Percentiles rank a stretch among this genome's conserved stretches.
These are phyloP conservation scores for Thaumetopoea pityocampa DNA, from an alignment of 1,140 invertebrate species.

Conservation along the genomic window DNA sequence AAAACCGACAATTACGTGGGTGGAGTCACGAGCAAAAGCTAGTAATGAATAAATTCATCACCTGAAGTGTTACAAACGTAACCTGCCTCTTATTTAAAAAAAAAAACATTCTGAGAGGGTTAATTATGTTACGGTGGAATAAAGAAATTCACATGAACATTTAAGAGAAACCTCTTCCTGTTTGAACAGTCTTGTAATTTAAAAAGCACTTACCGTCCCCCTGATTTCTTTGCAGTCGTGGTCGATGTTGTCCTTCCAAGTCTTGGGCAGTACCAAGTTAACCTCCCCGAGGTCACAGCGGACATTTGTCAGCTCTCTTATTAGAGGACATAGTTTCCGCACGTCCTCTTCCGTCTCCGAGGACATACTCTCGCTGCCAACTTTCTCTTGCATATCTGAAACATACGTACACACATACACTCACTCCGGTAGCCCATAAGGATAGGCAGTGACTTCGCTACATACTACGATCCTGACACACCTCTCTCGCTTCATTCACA, in stretches of 20 bases:
- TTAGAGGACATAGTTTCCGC: constrained; percentile 36
- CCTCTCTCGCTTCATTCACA: too few species aligned
- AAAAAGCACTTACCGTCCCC: constrained; percentile 35
- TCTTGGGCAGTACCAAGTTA: constrained; percentile 37
- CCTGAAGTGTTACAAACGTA: too few species aligned
- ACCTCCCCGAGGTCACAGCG: constrained; percentile 44
- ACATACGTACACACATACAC: constrained; percentile 3
- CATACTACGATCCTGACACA: background rate
- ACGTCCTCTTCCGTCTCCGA: constrained; percentile 57
- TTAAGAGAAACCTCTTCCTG: background rate
- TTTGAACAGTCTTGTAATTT: background rate
- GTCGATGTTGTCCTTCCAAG: constrained; percentile 60
- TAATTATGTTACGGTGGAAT: too few species aligned
- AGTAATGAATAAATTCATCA: too few species aligned
- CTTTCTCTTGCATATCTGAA: constrained; percentile 45
- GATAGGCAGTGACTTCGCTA: background rate
- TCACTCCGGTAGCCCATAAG: background rate
- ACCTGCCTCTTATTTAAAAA: too few species aligned
- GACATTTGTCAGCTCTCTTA: constrained; percentile 47
- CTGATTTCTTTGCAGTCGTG: constrained; percentile 54
- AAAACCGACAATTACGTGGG: too few species aligned
- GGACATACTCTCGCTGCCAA: constrained; percentile 48
- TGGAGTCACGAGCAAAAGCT: too few species aligned
- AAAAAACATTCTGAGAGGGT: too few species aligned
- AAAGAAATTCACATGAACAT: background rate